Evolutionary conservation across 1,140 invertebrate species (phyloP), one percentile per base, ranked within the genome.

Genomic region (Spodoptera frugiperda): DNA sequence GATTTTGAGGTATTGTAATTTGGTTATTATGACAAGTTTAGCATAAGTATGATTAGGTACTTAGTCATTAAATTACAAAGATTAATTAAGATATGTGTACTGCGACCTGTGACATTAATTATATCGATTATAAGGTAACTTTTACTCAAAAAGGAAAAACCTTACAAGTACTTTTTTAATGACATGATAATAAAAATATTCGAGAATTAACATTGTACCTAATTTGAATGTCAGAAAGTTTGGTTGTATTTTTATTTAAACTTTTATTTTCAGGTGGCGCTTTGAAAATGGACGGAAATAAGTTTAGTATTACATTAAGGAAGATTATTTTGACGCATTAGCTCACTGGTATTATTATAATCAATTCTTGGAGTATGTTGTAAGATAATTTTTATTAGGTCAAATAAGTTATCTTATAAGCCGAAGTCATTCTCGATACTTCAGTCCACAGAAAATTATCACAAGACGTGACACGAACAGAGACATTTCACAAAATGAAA

Each of bases 1-100:
- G 78, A 79, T 84, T 93, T 82, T 91, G 74, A 86, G 84, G 84
- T 89, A 71, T 14, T 54, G 10, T 63, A 12, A 54, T 67, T 61
- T 65, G 12, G 2, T 57, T 67, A 49, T 25, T 67, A 21, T 67
- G 15, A 53, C 21, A 4, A 39, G 1, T 11, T 2, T 17, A 53
- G 30, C 11, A 0, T 21, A 5, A 19, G 0, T 67, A 48, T 5
- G 4, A 8, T 17, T 46, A 65, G 33, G 12, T 61, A 6, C 14
- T 44, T 10, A 44, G 21, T 57, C 1, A 25, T 14, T 30, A 33
- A 44, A 12, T 44, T 63, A 44, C 33, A 3, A 19, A 63, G 33
- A 17, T 44, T 17, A 0, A 39, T 39, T 39, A 2, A 39, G 33
- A 39, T 17, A 17, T 12, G 59, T 11, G 33, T 19, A 9, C 14